Percentiles rank a stretch among this genome's conserved stretches.
Conservation (phyloP, 2,888 invertebrate genomes). For the Cryptosula pallasiana region DNA sequence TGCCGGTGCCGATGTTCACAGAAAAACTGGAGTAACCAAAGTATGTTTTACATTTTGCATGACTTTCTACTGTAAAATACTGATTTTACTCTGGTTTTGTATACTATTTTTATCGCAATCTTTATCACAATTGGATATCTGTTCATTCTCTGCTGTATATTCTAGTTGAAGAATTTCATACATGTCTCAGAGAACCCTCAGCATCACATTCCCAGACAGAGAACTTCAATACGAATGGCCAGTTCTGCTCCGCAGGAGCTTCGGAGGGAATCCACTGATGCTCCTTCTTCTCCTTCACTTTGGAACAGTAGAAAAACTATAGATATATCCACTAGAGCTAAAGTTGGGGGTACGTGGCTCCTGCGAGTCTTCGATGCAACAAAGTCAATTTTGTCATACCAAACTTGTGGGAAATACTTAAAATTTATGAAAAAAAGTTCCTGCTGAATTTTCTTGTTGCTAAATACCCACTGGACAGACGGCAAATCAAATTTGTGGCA, state of each 20-base stretch:
- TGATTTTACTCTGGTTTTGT: no score
- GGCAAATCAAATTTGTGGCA: no score
- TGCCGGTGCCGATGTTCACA: constrained; percentile 45
- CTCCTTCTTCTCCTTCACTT: constrained; percentile 41
- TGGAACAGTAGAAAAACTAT: constrained; percentile 46
- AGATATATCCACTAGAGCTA: constrained; percentile 41
- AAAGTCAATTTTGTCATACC: no score
- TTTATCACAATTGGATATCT: no score
- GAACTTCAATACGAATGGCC: constrained; percentile 37
- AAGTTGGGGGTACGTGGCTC: constrained; percentile 42
- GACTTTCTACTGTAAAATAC: no score
- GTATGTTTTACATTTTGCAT: constrained; percentile 32
- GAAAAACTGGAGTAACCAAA: constrained; percentile 40
- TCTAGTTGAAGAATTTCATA: constrained; percentile 24
- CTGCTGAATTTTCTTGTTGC: no score
- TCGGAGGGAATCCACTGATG: constrained; percentile 37
- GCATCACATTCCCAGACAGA: constrained; percentile 34
- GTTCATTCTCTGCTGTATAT: no score
- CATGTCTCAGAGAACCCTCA: constrained; percentile 37
- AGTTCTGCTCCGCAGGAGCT: constrained; percentile 40
- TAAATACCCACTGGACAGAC: no score
- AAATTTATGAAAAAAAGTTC: no score
- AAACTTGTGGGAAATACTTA: no score
- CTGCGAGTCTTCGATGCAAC: no score
- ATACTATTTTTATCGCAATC: no score